Percentiles rank a stretch among this genome's conserved stretches.
phyloP scores from a whole-genome alignment of 2,888 invertebrate genomes.

The Villa cingulata region DNA sequence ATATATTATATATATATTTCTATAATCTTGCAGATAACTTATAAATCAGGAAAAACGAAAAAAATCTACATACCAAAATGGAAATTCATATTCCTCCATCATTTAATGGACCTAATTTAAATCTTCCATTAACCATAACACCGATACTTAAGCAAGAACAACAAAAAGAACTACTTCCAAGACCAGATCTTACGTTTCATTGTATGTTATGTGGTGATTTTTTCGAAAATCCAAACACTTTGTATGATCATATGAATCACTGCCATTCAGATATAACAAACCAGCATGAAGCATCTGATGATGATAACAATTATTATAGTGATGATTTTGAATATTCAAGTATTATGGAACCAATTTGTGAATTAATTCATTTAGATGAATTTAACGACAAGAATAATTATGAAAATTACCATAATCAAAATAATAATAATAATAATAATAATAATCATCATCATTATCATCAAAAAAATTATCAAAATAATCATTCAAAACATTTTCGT shows the following conservation, averaged over 20 bases:
- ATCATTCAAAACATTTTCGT: neutral
- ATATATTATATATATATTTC: too few relatives aligned
- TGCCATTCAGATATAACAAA: slow-evolving; percentile 20
- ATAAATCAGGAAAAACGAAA: too few relatives aligned
- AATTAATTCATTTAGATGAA: slow-evolving; percentile 19
- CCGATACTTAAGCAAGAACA: slow-evolving; percentile 23
- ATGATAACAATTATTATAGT: slow-evolving; percentile 19
- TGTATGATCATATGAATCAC: slow-evolving; percentile 32
- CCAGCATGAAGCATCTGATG: neutral
- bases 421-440: neutral
- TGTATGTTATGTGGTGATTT: slow-evolving; percentile 33
- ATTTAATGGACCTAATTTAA: slow-evolving; percentile 12
- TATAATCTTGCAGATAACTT: too few relatives aligned
- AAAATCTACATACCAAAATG: too few relatives aligned
- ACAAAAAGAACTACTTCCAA: slow-evolving; percentile 14
- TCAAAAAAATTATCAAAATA: neutral
- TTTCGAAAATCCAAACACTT: slow-evolving; percentile 28
- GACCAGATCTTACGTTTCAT: slow-evolving; percentile 33
- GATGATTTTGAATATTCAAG: slow-evolving; percentile 29
- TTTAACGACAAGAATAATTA: too few relatives aligned
- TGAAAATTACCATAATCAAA: slow-evolving; percentile 2
- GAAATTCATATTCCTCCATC: slow-evolving; percentile 11
- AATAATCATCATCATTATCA: too few relatives aligned
- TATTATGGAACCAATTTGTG: slow-evolving; percentile 34
- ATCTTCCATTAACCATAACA: slow-evolving; percentile 30